phyloP scores from a whole-genome alignment of 2,888 invertebrate genomes.

The Tanypteryx hageni region DNA sequence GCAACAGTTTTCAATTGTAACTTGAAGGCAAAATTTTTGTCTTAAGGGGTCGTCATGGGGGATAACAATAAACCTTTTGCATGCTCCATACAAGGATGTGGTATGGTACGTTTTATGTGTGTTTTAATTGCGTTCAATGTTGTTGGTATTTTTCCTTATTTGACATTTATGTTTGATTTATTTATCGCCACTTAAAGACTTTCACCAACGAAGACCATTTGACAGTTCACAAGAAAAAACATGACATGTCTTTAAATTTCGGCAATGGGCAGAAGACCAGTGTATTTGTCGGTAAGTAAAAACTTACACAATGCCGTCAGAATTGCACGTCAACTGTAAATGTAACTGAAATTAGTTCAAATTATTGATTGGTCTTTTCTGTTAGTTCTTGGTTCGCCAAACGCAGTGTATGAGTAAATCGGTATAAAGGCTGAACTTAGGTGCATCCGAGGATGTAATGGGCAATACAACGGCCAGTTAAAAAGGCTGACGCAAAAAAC shows the following conservation, averaged over 20 bases:
- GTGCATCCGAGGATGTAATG: too few relatives aligned
- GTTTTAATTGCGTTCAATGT: background rate
- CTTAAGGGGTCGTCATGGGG: constrained; percentile 72
- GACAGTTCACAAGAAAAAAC: constrained; percentile 87
- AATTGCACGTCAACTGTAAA: background rate
- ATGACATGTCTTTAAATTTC: constrained; percentile 85
- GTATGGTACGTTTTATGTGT: constrained; percentile 77
- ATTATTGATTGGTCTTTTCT: too few relatives aligned
- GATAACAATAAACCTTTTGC: constrained; percentile 84
- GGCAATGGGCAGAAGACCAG: constrained; percentile 72
- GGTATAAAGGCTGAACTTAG: too few relatives aligned
- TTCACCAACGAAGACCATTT: constrained; percentile 90
- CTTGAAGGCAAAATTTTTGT: too few relatives aligned
- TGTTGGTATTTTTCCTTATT: background rate
- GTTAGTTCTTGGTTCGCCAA: too few relatives aligned
- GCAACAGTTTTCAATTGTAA: too few relatives aligned
- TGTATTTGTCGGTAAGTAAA: constrained; percentile 81
- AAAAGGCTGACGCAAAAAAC: too few relatives aligned
- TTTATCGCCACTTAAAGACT: constrained; percentile 75
- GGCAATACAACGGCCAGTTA: too few relatives aligned
- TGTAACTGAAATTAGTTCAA: background rate
- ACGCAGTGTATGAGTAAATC: too few relatives aligned
- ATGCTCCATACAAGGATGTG: constrained; percentile 83
- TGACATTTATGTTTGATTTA: constrained; percentile 38
- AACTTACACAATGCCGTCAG: background rate